phyloP scores from a whole-genome alignment of 2,888 invertebrate species.

The Tetrapedia diversipes region DNA sequence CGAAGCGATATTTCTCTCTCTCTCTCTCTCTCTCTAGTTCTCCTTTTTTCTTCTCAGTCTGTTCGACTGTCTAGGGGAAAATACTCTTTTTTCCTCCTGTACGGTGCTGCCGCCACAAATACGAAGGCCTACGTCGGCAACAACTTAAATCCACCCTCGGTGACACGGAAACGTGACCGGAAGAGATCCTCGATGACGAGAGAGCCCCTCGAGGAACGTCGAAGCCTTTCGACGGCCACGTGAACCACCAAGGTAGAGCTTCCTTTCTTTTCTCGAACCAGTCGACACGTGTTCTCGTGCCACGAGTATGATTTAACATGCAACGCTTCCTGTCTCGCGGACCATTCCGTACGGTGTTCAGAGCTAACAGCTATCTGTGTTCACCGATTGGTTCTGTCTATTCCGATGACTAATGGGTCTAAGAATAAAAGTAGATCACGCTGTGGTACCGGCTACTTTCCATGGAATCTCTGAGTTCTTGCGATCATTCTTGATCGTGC shows the following conservation, averaged over 20 bases:
- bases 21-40: too few relatives aligned
- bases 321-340: conserved; percentile 6
- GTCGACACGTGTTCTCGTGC: conserved; percentile 26
- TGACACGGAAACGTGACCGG: too few relatives aligned
- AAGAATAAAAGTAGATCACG: not conserved
- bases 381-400: conserved; percentile 18
- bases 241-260: not conserved
- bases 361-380: conserved; percentile 7
- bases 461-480: not conserved
- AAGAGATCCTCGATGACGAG: not conserved
- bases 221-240: conserved; percentile 10
- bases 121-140: not conserved
- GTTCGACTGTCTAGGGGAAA: too few relatives aligned
- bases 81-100: too few relatives aligned
- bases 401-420: conserved; percentile 6
- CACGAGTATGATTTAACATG: conserved; percentile 11
- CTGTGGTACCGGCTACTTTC: not conserved
- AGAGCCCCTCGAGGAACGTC: conserved; percentile 5
- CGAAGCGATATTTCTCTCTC: too few relatives aligned
- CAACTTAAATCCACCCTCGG: too few relatives aligned
- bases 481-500: not conserved
- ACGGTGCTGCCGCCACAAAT: too few relatives aligned
- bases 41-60: too few relatives aligned
- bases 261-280: not conserved
- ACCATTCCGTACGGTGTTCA: not conserved